Evolutionary conservation across 2,113 vertebrate genomes (phyloP).

Genomic region (Centrocercus urophasianus): DNA sequence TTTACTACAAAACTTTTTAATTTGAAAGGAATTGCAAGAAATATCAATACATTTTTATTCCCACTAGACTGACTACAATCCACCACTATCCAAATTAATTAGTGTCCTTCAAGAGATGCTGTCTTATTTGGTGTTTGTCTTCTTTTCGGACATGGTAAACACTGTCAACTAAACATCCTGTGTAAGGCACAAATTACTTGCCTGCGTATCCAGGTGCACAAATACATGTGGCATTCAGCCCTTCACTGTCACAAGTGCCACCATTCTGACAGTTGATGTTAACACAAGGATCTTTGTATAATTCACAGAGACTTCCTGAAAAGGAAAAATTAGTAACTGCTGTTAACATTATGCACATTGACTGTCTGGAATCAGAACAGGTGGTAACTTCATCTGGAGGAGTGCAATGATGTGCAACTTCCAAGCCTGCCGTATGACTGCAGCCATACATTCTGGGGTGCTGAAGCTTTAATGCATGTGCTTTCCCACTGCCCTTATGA

Average conservation of each 20-base stretch:
- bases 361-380: not conserved
- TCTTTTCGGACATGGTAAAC: not conserved
- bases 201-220: slow-evolving; percentile 91
- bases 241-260: slow-evolving; percentile 89
- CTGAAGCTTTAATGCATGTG: not conserved
- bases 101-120: slow-evolving; percentile 3
- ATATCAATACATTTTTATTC: not conserved
- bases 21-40: slow-evolving; percentile 15
- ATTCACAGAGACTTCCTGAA: slow-evolving; percentile 91
- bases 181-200: slow-evolving; percentile 39
- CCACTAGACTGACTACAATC: not conserved
- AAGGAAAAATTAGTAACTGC: not conserved
- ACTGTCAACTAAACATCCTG: not conserved
- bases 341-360: not conserved
- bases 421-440: not conserved
- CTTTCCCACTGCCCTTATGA: not conserved
- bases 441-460: not conserved
- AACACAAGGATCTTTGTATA: slow-evolving; percentile 92
- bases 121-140: not conserved
- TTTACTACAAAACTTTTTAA: not conserved
- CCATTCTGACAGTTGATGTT: slow-evolving; percentile 91
- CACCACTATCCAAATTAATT: not conserved
- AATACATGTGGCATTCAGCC: slow-evolving; percentile 87
- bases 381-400: not conserved
- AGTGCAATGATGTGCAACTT: not conserved